These are phyloP conservation scores for Argopecten irradians DNA, from an alignment of 1,140 invertebrate species.

Conservation along the genomic window DNA sequence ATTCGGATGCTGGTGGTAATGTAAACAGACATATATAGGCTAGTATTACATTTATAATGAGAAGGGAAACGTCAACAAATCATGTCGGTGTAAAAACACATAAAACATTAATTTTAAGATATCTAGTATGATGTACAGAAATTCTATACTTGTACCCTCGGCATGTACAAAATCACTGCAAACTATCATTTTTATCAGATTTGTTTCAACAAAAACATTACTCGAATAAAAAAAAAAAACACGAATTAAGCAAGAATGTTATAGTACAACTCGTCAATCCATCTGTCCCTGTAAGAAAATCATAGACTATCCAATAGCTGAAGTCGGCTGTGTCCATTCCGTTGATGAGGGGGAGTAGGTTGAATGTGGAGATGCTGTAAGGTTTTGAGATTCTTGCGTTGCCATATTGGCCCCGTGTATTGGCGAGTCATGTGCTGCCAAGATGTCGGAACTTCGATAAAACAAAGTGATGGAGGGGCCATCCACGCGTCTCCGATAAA, in stretches of 20 bases:
- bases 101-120: neutral
- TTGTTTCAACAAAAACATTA: neutral
- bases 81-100: neutral
- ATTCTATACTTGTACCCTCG: neutral
- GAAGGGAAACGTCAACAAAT: neutral
- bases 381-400: neutral
- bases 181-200: neutral
- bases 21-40: neutral
- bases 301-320: neutral
- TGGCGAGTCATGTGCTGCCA: slow-evolving; percentile 6
- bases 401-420: neutral
- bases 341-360: neutral
- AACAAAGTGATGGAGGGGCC: neutral
- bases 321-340: neutral
- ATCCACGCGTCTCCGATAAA: slow-evolving; percentile 6
- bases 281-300: neutral
- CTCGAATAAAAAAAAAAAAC: neutral
- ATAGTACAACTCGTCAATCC: neutral
- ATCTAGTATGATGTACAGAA: neutral
- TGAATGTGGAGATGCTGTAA: slow-evolving; percentile 5
- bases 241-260: neutral
- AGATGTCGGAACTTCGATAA: neutral
- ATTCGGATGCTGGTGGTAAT: neutral
- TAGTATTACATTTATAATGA: neutral
- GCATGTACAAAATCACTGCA: neutral